Conservation (phyloP, 2,113 vertebrate genomes). For the Prionailurus viverrinus region DNA sequence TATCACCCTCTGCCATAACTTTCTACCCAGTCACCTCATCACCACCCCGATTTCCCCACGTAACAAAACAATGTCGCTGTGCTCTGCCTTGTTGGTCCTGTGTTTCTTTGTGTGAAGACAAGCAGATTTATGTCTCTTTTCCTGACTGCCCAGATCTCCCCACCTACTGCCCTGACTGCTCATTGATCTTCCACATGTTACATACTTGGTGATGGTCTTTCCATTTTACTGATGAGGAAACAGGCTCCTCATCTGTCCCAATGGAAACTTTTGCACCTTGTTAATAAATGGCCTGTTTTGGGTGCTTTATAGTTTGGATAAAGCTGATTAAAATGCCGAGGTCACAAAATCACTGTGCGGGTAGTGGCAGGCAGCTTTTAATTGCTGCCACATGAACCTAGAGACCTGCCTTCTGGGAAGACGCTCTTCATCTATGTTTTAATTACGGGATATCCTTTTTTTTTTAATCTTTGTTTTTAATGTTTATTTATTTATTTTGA, state of each 20-base stretch:
- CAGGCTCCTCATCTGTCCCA: background rate
- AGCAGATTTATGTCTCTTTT: background rate
- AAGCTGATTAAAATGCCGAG: background rate
- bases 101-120: background rate
- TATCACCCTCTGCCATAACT: background rate
- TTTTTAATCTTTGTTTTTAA: too few species aligned
- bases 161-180: too few species aligned
- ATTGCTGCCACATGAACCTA: background rate
- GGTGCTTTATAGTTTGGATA: background rate
- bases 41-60: background rate
- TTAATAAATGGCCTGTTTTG: background rate
- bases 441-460: background rate
- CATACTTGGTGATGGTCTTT: background rate
- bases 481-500: too few species aligned
- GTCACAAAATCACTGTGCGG: background rate
- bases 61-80: background rate
- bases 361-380: background rate
- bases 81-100: background rate
- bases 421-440: background rate
- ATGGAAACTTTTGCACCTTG: background rate
- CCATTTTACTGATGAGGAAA: background rate
- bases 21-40: background rate
- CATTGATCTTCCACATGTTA: background rate
- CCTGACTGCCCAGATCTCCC: background rate
- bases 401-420: background rate